Conservation (phyloP, 2,797 vertebrate species). For the Onychomys torridus region DNA sequence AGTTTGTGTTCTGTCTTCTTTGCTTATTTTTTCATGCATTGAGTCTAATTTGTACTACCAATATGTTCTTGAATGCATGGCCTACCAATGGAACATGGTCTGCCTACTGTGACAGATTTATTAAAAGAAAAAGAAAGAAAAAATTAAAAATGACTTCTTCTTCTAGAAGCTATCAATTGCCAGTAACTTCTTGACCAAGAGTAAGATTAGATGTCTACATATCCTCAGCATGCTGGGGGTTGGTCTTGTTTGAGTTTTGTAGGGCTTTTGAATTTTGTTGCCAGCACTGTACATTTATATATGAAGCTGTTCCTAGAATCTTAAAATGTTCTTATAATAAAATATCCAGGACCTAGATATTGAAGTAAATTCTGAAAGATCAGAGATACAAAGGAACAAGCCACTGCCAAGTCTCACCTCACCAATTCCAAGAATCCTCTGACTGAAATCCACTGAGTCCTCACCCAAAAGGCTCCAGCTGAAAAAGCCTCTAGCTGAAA, state of each 20-base stretch:
- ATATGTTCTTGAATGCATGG: background rate
- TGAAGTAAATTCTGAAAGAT: too few relatives aligned
- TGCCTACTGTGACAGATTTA: background rate
- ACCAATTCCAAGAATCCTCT: too few relatives aligned
- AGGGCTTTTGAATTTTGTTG: background rate
- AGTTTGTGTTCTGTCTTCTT: background rate
- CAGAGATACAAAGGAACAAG: too few relatives aligned
- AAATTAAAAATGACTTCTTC: background rate
- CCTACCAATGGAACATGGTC: background rate
- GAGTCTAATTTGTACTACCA: background rate
- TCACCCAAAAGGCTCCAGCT: too few relatives aligned
- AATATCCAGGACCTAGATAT: too few relatives aligned
- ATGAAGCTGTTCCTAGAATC: background rate
- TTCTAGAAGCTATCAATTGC: background rate
- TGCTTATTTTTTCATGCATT: background rate
- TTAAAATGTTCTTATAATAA: too few relatives aligned
- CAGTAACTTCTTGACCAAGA: background rate
- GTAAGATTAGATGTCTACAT: background rate
- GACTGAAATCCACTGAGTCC: too few relatives aligned
- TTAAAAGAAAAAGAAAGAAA: background rate
- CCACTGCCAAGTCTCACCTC: too few relatives aligned
- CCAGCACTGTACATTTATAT: background rate
- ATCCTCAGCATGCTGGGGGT: background rate
- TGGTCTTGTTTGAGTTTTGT: background rate
- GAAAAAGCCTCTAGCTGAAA: too few relatives aligned